These are phyloP conservation scores for Pogonomyrmex californicus DNA, from an alignment of 1,140 invertebrate genomes.

Conservation along the genomic window DNA sequence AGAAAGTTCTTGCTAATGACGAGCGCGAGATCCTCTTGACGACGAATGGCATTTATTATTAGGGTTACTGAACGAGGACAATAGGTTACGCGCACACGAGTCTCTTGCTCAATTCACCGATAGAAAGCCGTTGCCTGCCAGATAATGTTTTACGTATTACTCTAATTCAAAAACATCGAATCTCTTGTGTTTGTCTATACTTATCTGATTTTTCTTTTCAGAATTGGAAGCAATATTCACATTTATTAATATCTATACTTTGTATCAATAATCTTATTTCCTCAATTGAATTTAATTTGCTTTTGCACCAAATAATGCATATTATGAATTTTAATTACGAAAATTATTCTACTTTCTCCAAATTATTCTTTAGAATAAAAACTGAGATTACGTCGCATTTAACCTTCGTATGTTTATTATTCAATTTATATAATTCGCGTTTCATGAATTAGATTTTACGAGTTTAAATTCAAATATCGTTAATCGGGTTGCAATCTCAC, in stretches of 20 bases:
- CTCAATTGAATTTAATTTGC: background rate
- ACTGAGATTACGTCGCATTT: background rate
- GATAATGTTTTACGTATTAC: background rate
- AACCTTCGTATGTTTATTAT: background rate
- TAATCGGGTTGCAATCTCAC: background rate
- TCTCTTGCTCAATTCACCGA: conserved; percentile 37
- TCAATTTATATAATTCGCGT: background rate
- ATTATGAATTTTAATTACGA: background rate
- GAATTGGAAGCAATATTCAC: background rate
- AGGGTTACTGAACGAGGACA: conserved; percentile 71
- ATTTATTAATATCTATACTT: background rate
- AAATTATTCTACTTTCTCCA: background rate
- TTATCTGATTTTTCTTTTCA: background rate
- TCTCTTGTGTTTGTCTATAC: background rate
- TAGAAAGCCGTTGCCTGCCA: conserved; percentile 22
- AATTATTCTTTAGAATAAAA: background rate
- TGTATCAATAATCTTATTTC: background rate
- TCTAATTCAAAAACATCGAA: conserved; percentile 1
- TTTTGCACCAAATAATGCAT: background rate
- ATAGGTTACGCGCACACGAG: conserved; percentile 54
- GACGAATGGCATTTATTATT: conserved; percentile 68
- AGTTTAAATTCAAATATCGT: conserved; percentile 7
- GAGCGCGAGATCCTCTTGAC: conserved; percentile 56
- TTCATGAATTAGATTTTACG: background rate
- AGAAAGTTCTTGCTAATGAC: conserved; percentile 57